phyloP scores from a whole-genome alignment of 2,797 vertebrate genomes.

The Chelon auratus region DNA sequence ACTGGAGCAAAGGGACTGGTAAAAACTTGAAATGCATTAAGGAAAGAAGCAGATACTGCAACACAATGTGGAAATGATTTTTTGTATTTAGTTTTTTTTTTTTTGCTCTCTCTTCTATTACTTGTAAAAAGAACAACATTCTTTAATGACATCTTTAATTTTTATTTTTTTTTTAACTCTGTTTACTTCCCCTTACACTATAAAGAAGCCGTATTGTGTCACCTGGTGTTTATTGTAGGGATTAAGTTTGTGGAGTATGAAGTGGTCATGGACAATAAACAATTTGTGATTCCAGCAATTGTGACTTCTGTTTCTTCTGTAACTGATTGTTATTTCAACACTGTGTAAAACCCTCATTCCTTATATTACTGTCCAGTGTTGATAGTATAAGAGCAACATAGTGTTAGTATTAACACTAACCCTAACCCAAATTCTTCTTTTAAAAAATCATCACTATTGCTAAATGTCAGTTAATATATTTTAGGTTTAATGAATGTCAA shows the following conservation, averaged over 20 bases:
- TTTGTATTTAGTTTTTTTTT: not conserved
- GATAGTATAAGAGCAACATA: no score
- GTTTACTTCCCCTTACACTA: not conserved
- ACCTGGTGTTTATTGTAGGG: slow-evolving; percentile 18
- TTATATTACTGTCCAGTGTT: no score
- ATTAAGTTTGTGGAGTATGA: slow-evolving; percentile 13
- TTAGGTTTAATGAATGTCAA: no score
- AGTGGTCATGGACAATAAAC: slow-evolving; percentile 20
- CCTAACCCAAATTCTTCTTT: no score
- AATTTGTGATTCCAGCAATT: slow-evolving; percentile 1
- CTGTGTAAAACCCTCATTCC: not conserved
- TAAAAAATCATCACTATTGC: no score
- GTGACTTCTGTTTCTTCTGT: not conserved
- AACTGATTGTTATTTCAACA: not conserved
- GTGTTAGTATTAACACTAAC: no score
- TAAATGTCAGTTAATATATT: no score
- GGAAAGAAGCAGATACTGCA: not conserved
- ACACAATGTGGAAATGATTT: slow-evolving; percentile 6
- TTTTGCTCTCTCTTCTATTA: not conserved
- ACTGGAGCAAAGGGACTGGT: slow-evolving; percentile 25
- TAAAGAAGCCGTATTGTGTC: slow-evolving; percentile 6
- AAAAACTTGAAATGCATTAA: slow-evolving; percentile 11
- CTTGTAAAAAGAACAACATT: slow-evolving; percentile 10
- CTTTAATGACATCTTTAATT: slow-evolving; percentile 6
- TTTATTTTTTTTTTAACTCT: not conserved